phyloP scores from a whole-genome alignment of 2,113 vertebrate genomes.

The Odocoileus hemionus region DNA sequence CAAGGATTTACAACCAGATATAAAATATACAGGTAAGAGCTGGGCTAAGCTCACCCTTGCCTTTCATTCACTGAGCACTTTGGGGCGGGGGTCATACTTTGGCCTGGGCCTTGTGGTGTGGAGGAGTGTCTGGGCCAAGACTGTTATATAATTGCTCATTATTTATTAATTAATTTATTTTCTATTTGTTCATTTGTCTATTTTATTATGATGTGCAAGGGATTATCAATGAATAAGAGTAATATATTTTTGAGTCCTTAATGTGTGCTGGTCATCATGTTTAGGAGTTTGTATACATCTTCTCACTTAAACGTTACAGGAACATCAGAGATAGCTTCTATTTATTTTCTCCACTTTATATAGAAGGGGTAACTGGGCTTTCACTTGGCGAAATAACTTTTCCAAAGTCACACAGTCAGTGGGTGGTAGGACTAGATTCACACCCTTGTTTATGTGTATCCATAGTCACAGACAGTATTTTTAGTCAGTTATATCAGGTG shows the following conservation, averaged over 20 bases:
- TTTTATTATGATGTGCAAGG: background rate
- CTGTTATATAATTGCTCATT: background rate
- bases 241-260: background rate
- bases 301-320: background rate
- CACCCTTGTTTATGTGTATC: background rate
- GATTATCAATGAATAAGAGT: background rate
- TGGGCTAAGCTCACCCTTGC: background rate
- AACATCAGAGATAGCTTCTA: background rate
- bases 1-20: constrained; percentile 99
- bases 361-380: background rate
- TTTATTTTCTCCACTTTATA: background rate
- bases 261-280: background rate
- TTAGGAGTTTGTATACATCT: no score
- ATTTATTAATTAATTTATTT: no score
- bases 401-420: background rate
- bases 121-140: background rate
- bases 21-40: constrained; percentile 98
- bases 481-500: background rate
- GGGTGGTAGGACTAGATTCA: background rate
- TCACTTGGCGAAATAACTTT: background rate
- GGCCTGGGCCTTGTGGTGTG: background rate
- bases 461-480: background rate
- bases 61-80: background rate
- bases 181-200: background rate
- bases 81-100: background rate